Percentiles rank a stretch among this genome's conserved stretches.
These are phyloP conservation scores for Acanthisitta chloris DNA, from an alignment of 2,113 vertebrate species.

Conservation along the genomic window DNA sequence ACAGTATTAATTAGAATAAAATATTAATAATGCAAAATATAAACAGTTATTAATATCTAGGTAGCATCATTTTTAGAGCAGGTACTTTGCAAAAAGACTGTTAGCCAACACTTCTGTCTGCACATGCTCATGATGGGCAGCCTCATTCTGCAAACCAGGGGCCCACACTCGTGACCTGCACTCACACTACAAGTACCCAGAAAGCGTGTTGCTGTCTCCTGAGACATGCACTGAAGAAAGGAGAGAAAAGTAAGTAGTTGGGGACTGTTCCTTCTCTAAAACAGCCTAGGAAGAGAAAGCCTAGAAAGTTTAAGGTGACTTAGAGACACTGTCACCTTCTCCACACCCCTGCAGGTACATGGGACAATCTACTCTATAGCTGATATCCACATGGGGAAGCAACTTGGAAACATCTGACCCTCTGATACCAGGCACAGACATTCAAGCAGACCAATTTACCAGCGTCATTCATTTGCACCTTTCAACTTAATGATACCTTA, in stretches of 20 bases:
- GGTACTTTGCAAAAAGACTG: not conserved
- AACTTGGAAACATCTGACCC: not conserved
- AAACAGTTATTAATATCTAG: not conserved
- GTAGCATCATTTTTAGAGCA: not conserved
- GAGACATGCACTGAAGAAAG: not conserved
- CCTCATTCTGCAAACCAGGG: not conserved
- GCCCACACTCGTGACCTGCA: not conserved
- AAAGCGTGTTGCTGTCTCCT: accelerated
- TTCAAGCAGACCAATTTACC: slow-evolving; percentile 8
- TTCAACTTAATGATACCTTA: slow-evolving; percentile 59
- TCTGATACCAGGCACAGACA: not conserved
- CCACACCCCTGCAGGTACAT: not conserved
- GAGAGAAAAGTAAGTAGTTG: not conserved
- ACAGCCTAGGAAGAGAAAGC: not conserved
- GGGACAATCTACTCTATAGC: not conserved
- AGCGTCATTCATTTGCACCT: slow-evolving; percentile 38
- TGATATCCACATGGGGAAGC: not conserved
- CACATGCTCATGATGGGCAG: not conserved
- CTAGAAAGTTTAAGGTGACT: not conserved
- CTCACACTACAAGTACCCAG: not conserved
- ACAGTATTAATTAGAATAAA: slow-evolving; percentile 19
- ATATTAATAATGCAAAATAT: not conserved
- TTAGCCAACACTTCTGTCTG: not conserved
- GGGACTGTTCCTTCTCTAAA: not conserved
- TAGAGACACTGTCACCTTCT: not conserved